phyloP scores from a whole-genome alignment of 2,113 vertebrate species.

The Garra rufa region DNA sequence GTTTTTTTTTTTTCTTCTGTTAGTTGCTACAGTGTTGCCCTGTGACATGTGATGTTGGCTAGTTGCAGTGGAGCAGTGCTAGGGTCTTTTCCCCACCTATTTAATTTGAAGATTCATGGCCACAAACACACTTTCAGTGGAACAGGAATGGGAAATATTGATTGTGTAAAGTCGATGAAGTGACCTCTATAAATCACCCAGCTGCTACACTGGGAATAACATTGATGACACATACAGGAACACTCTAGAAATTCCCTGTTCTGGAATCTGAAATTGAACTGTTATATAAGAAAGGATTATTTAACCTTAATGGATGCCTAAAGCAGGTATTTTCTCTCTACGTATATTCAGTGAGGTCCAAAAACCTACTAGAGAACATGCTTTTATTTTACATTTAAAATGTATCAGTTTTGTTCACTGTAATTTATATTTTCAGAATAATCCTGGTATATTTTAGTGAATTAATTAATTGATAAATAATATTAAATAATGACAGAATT shows the following conservation, averaged over 20 bases:
- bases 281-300: background rate
- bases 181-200: slow-evolving; percentile 14
- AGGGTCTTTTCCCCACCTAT: background rate
- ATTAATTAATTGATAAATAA: too few species aligned
- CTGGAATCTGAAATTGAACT: background rate
- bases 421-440: background rate
- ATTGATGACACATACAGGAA: background rate
- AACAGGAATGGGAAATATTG: background rate
- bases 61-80: background rate
- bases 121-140: background rate
- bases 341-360: background rate
- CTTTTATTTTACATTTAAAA: background rate
- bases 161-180: slow-evolving; percentile 14
- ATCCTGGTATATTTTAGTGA: too few species aligned
- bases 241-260: background rate
- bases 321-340: background rate
- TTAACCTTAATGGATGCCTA: background rate
- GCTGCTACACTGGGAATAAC: background rate
- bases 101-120: background rate
- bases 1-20: background rate
- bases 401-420: background rate
- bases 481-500: background rate
- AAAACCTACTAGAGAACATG: background rate
- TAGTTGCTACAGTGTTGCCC: background rate
- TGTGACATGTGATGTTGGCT: background rate